A percentile compares a stretch with the other conserved stretches of the same genome.
Evolutionary conservation across 2,797 vertebrate species (phyloP).

Genomic region (Brachyrhaphis roseni): DNA sequence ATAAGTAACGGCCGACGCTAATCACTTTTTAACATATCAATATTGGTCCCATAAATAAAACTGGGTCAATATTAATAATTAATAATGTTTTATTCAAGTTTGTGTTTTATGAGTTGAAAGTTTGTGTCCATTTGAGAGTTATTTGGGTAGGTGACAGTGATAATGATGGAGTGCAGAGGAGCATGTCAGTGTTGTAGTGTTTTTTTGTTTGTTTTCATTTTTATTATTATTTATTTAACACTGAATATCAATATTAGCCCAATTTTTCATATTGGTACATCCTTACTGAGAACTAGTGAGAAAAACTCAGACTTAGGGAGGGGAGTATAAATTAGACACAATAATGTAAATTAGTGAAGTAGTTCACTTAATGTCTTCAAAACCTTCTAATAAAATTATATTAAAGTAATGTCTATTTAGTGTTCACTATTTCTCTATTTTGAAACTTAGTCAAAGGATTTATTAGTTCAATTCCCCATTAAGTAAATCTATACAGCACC

Average conservation of each 20-base stretch:
- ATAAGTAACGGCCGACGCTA: neutral
- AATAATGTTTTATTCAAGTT: neutral
- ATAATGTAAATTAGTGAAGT: neutral
- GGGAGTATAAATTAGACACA: neutral
- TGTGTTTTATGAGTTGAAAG: neutral
- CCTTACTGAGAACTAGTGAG: neutral
- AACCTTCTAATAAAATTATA: neutral
- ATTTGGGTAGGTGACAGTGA: neutral
- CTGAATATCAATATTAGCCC: neutral
- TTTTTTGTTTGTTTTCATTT: neutral
- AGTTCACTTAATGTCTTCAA: neutral
- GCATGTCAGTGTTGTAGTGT: neutral
- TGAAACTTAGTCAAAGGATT: neutral
- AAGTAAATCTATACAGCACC: neutral
- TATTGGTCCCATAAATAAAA: neutral
- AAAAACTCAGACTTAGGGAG: neutral
- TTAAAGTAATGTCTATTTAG: neutral
- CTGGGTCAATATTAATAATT: neutral
- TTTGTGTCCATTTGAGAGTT: neutral
- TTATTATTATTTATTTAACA: neutral
- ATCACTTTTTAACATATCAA: neutral
- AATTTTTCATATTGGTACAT: neutral
- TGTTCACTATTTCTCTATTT: neutral
- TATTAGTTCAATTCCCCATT: neutral
- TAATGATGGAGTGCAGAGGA: neutral